Percentiles rank a stretch among this genome's conserved stretches.
phyloP scores from a whole-genome alignment of 2,888 invertebrate species.

The Stegophylla sp. region DNA sequence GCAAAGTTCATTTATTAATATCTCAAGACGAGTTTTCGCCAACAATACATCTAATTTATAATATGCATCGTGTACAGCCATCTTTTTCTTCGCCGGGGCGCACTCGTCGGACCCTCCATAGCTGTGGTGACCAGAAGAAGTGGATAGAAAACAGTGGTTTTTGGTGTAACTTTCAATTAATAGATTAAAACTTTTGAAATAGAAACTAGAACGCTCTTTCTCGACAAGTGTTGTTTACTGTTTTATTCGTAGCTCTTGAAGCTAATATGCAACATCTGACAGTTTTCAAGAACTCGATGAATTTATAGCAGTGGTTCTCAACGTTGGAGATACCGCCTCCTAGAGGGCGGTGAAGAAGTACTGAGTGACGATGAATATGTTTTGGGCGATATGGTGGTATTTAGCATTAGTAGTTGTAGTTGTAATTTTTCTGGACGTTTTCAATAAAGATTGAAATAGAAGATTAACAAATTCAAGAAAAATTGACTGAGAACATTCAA shows the following conservation, averaged over 20 bases:
- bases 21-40: neutral
- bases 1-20: constrained; percentile 24
- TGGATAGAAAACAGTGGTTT: neutral
- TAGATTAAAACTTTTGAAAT: constrained; percentile 47
- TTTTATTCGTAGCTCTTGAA: constrained; percentile 13
- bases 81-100: too few relatives aligned
- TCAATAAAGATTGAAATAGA: too few relatives aligned
- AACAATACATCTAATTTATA: neutral
- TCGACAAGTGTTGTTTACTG: constrained; percentile 1
- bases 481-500: too few relatives aligned
- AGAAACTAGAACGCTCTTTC: neutral
- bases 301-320: constrained; percentile 38
- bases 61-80: neutral
- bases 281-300: constrained; percentile 1
- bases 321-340: too few relatives aligned
- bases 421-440: too few relatives aligned
- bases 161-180: constrained; percentile 40
- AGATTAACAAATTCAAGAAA: too few relatives aligned
- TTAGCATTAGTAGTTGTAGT: too few relatives aligned
- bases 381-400: too few relatives aligned
- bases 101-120: neutral
- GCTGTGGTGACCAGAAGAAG: neutral
- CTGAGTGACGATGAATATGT: too few relatives aligned
- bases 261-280: neutral
- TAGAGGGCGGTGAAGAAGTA: too few relatives aligned